phyloP scores from a whole-genome alignment of 2,888 invertebrate genomes.

The Megaustenia siamemsis region DNA sequence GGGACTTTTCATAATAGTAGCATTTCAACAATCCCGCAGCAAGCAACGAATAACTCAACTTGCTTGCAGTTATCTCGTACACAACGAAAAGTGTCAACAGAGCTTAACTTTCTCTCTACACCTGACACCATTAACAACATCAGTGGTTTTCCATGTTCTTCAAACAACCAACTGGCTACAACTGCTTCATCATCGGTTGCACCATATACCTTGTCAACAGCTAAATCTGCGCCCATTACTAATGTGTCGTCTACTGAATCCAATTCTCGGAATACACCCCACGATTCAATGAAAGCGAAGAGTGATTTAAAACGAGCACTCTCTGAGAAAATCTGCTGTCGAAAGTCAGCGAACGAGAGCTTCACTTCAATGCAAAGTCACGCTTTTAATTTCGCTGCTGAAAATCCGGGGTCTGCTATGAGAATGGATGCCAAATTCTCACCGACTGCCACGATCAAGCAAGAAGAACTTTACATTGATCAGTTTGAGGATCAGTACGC shows the following conservation, averaged over 20 bases:
- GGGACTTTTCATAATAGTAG: neutral
- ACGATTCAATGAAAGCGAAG: constrained; percentile 25
- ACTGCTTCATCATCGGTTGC: neutral
- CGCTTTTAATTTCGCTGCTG: constrained; percentile 18
- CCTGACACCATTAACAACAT: constrained; percentile 40
- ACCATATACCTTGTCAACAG: neutral
- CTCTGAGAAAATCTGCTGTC: constrained; percentile 49
- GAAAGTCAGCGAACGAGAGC: constrained; percentile 35
- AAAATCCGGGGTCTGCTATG: constrained; percentile 24
- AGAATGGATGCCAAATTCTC: neutral
- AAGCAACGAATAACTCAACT: neutral
- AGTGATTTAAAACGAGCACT: constrained; percentile 40
- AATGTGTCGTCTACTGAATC: neutral
- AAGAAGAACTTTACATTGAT: constrained; percentile 60
- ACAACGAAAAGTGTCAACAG: neutral
- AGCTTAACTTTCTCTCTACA: neutral
- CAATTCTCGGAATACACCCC: neutral
- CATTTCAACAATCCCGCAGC: neutral
- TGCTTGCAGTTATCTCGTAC: neutral
- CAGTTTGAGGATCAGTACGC: constrained; percentile 44
- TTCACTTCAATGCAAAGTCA: constrained; percentile 28
- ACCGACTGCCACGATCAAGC: constrained; percentile 56
- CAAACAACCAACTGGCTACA: neutral
- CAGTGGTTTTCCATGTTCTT: constrained; percentile 27
- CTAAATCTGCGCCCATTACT: neutral